Conservation (phyloP, 2,888 invertebrate genomes). For the Oconnorella tubifera region DNA sequence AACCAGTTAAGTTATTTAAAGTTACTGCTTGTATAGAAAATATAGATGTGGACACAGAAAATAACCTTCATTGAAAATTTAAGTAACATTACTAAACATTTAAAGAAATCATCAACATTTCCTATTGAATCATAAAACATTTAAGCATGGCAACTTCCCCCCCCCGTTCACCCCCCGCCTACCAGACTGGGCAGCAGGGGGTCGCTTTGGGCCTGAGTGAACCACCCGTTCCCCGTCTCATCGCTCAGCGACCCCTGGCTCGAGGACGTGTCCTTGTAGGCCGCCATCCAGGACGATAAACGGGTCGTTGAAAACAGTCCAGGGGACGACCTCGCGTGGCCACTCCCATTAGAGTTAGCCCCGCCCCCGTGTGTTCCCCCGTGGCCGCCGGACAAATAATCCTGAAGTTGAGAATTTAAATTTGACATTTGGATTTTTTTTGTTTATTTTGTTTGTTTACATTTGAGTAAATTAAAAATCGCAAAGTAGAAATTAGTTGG, state of each 20-base stretch:
- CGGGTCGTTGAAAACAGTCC: background rate
- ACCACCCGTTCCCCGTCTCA: constrained; percentile 49
- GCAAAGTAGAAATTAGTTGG: too few species aligned
- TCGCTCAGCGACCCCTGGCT: constrained; percentile 12
- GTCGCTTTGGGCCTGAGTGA: constrained; percentile 52
- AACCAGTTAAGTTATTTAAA: too few species aligned
- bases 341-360: background rate
- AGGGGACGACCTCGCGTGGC: constrained; percentile 14
- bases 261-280: background rate
- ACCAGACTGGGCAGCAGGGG: constrained; percentile 53
- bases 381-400: constrained; percentile 21
- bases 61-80: too few species aligned
- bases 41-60: too few species aligned
- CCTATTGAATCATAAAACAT: too few species aligned
- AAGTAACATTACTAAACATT: too few species aligned
- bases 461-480: background rate
- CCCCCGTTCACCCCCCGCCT: constrained; percentile 24
- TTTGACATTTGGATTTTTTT: too few species aligned
- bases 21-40: too few species aligned
- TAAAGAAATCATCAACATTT: too few species aligned
- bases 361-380: background rate
- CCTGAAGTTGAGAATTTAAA: constrained; percentile 16
- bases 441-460: too few species aligned
- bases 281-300: constrained; percentile 2
- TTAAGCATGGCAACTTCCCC: too few species aligned